Conservation (phyloP, 2,113 vertebrate genomes). For the Talpa occidentalis region DNA sequence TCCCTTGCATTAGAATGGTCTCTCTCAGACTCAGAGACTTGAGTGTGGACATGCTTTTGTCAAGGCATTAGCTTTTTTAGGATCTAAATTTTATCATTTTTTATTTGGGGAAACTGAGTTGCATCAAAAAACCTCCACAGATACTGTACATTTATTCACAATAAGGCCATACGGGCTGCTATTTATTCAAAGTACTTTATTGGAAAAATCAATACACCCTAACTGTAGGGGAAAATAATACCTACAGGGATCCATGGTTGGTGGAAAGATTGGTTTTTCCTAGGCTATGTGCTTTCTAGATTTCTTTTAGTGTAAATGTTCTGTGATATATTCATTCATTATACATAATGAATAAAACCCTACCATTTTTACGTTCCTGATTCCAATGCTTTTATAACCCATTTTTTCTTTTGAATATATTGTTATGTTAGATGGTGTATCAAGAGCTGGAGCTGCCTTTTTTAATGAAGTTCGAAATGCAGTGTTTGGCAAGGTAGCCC, state of each 20-base stretch:
- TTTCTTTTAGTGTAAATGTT: conserved; percentile 59
- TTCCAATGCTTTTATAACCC: conserved; percentile 20
- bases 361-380: conserved; percentile 30
- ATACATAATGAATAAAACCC: neutral
- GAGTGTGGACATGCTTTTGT: conserved; percentile 4
- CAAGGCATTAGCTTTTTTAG: conserved; percentile 53
- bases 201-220: conserved; percentile 48
- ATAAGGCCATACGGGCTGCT: conserved; percentile 46
- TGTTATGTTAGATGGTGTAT: conserved; percentile 93
- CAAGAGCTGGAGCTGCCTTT: conserved; percentile 92
- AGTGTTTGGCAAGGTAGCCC: conserved; percentile 98
- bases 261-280: conserved; percentile 46
- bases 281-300: conserved; percentile 17
- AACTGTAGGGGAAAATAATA: conserved; percentile 13
- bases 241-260: conserved; percentile 23
- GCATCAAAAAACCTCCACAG: neutral
- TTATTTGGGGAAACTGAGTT: conserved; percentile 52
- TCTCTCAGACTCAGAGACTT: conserved; percentile 42
- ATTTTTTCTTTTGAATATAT: conserved; percentile 63
- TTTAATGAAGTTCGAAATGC: conserved; percentile 98
- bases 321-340: conserved; percentile 34
- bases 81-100: conserved; percentile 37
- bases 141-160: conserved; percentile 48
- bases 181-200: conserved; percentile 56
- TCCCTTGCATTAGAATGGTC: neutral